These are phyloP conservation scores for Dusona sp. DNA, from an alignment of 2,888 invertebrate species.

Conservation along the genomic window DNA sequence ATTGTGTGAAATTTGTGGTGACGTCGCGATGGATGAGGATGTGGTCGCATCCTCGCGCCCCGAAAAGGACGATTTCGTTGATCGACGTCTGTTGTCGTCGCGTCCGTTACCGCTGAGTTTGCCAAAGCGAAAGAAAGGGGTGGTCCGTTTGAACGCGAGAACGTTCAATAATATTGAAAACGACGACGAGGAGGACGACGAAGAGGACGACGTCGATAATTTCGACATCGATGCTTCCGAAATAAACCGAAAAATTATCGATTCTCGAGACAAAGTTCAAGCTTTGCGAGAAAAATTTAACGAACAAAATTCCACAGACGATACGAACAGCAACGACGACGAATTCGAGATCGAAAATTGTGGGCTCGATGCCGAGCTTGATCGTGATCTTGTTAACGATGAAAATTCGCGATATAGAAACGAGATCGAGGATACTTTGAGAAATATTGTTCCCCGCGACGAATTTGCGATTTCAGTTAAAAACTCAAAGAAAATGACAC, in stretches of 20 bases:
- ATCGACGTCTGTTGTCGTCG: conserved; percentile 60
- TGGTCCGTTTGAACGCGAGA: conserved; percentile 59
- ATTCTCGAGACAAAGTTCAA: conserved; percentile 9
- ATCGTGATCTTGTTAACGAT: conserved; percentile 61
- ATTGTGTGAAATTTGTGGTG: conserved; percentile 82
- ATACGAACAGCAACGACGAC: conserved; percentile 70
- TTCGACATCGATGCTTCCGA: conserved; percentile 46
- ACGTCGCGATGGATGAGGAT: conserved; percentile 73
- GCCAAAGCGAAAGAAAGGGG: conserved; percentile 71
- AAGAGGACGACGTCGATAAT: conserved; percentile 59
- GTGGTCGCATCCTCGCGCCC: conserved; percentile 69
- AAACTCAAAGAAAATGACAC: conserved; percentile 74
- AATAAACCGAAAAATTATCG: conserved; percentile 1
- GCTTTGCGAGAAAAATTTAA: conserved; percentile 53
- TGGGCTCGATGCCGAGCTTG: conserved; percentile 74
- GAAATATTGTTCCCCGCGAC: conserved; percentile 61
- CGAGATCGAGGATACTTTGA: conserved; percentile 63
- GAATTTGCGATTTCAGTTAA: conserved; percentile 69
- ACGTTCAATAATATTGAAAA: conserved; percentile 69
- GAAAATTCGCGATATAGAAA: conserved; percentile 41
- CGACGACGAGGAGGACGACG: conserved; percentile 65
- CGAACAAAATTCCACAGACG: conserved; percentile 70
- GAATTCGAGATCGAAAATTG: conserved; percentile 80
- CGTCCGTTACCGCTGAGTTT: conserved; percentile 71
- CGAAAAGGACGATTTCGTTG: conserved; percentile 68